Conservation (phyloP, 92 coral and sea anemone genomes). For the Bergia puertoricense region DNA sequence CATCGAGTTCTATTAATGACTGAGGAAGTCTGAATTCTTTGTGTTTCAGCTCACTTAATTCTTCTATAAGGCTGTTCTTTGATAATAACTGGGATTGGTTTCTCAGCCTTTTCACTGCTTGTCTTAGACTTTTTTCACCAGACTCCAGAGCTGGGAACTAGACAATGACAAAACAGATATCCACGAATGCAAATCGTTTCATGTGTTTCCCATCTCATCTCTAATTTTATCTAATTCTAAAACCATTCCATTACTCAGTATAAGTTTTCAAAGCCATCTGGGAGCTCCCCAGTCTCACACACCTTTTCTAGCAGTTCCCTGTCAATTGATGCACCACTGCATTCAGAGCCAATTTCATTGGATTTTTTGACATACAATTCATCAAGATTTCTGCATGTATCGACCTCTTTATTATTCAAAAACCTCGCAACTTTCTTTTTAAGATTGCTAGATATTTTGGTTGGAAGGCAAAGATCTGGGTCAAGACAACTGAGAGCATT, state of each 20-base stretch:
- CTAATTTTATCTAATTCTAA: slow-evolving; percentile 21
- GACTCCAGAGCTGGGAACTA: not conserved
- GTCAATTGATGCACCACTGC: not conserved
- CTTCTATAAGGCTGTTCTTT: not conserved
- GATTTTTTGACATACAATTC: slow-evolving; percentile 3
- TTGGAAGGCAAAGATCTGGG: slow-evolving; percentile 31
- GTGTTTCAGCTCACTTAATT: not conserved
- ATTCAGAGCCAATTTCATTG: slow-evolving; percentile 18
- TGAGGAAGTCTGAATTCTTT: slow-evolving; percentile 13
- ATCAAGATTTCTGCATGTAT: not conserved
- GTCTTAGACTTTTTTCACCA: slow-evolving; percentile 15
- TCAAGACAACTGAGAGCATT: slow-evolving; percentile 27
- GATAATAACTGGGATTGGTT: not conserved
- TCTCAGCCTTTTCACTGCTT: slow-evolving; percentile 18
- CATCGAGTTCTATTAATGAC: not conserved
- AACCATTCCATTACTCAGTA: slow-evolving; percentile 30
- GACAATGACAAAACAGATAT: slow-evolving; percentile 4
- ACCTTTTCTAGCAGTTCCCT: slow-evolving; percentile 7
- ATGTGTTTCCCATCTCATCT: slow-evolving; percentile 23
- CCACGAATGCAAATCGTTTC: slow-evolving; percentile 3
- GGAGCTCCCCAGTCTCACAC: slow-evolving; percentile 19
- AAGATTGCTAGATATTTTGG: slow-evolving; percentile 35
- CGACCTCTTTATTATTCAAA: not conserved
- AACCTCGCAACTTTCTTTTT: slow-evolving; percentile 33
- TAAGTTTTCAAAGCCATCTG: slow-evolving; percentile 3